These are phyloP conservation scores for Lutjanus campechanus DNA, from an alignment of 2,797 vertebrate genomes.

Conservation along the genomic window DNA sequence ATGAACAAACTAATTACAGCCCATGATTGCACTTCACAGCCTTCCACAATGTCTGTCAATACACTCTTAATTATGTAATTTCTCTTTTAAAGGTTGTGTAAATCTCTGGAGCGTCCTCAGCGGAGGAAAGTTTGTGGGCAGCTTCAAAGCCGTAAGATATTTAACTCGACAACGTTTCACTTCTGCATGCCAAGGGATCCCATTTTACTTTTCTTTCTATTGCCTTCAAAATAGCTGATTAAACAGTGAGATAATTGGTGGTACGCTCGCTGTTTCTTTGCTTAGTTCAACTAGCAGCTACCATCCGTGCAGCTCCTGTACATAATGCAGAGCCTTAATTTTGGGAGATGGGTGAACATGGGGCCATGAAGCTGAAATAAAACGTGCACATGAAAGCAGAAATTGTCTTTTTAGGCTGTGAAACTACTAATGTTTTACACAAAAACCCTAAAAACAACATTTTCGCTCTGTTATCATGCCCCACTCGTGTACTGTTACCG, in stretches of 20 bases:
- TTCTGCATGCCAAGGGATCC: constrained; percentile 12
- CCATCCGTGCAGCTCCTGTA: constrained; percentile 19
- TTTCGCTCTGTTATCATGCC: neutral
- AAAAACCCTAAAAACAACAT: constrained; percentile 3
- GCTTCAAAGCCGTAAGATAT: constrained; percentile 83
- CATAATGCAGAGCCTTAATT: constrained; percentile 38
- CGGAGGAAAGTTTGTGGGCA: constrained; percentile 74
- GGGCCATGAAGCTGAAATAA: constrained; percentile 24
- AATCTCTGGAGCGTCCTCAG: constrained; percentile 84
- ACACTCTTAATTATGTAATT: constrained; percentile 45
- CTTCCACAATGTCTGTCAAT: constrained; percentile 16
- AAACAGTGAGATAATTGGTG: constrained; percentile 21
- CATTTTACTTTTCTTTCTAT: constrained; percentile 19
- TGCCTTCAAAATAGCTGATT: constrained; percentile 35
- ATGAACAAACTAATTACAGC: constrained; percentile 19
- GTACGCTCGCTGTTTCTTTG: constrained; percentile 22
- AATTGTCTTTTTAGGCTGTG: neutral
- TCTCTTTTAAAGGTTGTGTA: constrained; percentile 75
- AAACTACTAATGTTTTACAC: neutral
- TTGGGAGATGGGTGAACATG: constrained; percentile 9
- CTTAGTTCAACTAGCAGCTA: constrained; percentile 36
- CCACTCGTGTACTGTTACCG: constrained; percentile 17
- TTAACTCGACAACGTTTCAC: constrained; percentile 20
- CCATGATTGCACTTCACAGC: constrained; percentile 42
- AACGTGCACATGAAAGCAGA: constrained; percentile 4